Percentiles rank a stretch among this genome's conserved stretches.
These are phyloP conservation scores for Neotoma lepida DNA, from an alignment of 2,113 vertebrate genomes.

Conservation along the genomic window DNA sequence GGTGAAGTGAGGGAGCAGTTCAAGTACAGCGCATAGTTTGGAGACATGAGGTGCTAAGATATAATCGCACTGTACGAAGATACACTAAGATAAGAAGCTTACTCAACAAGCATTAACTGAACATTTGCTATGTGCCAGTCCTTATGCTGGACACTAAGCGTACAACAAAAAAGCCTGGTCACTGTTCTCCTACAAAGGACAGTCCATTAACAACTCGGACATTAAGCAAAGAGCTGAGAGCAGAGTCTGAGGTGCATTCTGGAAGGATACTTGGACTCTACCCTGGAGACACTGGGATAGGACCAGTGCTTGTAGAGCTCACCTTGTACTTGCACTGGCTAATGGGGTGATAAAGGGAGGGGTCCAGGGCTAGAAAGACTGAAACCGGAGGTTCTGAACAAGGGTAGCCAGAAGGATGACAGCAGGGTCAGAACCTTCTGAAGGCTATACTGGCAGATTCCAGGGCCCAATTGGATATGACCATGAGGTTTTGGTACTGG, in stretches of 20 bases:
- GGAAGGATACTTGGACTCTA: conserved; percentile 1
- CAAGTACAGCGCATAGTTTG: conserved; percentile 13
- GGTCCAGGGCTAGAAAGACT: background rate
- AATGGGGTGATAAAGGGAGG: background rate
- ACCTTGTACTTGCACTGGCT: background rate
- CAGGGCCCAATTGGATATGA: background rate
- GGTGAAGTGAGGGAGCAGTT: background rate
- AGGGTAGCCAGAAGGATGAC: background rate
- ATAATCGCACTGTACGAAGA: background rate
- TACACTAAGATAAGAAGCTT: background rate
- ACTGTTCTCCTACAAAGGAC: background rate
- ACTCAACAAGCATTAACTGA: conserved; percentile 17
- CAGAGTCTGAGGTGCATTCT: background rate
- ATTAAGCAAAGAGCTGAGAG: background rate
- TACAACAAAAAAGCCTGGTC: conserved; percentile 22
- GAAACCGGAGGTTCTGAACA: background rate
- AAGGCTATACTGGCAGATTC: background rate
- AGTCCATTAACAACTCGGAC: conserved; percentile 16
- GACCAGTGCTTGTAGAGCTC: conserved; percentile 4
- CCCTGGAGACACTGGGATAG: background rate
- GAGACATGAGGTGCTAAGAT: background rate
- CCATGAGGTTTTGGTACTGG: background rate
- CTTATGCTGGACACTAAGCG: background rate
- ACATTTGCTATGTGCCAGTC: conserved; percentile 43
- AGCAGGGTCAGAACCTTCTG: background rate